Evolutionary conservation across 2,113 vertebrate genomes (phyloP), one percentile per base, ranked within the genome.

Genomic region (Leucoraja erinaceus): DNA sequence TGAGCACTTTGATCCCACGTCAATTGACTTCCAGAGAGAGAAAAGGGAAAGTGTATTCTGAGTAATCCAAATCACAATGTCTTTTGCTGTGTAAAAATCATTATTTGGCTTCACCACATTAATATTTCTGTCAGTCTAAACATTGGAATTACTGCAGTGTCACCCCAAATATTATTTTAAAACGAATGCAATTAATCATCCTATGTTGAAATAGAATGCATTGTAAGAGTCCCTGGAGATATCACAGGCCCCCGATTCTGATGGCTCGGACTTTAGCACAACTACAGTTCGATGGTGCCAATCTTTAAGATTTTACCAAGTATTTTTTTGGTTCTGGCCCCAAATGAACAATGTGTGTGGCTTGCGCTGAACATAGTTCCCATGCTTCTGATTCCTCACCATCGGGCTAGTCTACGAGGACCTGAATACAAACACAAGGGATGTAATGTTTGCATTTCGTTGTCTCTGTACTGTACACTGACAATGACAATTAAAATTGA

Each of bases 1-100:
- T 96, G 96, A 96, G 96, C 94, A 96, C 96, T 97, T 97, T 97
- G 96, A 97, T 98, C 97, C 95, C 93, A 94, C 96, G 95, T 96
- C 93, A 86, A 94, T 94, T 94, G 95, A 66, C 22, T 72, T 91
- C 54, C 54, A 33, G 68, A 72, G 90, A 72, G 70, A 22, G 47
- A 31, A 28, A n/a, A 56, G n/a, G 56, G 59, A 31, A 63, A 63
- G 56, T 86, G 11, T 88, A 31, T 63, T 63, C 28, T 14, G 83
- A 54, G 88, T 70, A 91, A 91, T 47, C 90, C 5, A 20, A 68
- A 66, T 90, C 59, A 38, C 33, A 91, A 54, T 12, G 38, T 47
- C 90, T 72, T 91, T 18, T 91, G 66, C 63, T 14, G 54, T 91
- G 47, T 72, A 72, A 91, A 91, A 91, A 25, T 25, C 28, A 54